phyloP scores from a whole-genome alignment of 2,888 invertebrate genomes.

The Chymomyza amoena region DNA sequence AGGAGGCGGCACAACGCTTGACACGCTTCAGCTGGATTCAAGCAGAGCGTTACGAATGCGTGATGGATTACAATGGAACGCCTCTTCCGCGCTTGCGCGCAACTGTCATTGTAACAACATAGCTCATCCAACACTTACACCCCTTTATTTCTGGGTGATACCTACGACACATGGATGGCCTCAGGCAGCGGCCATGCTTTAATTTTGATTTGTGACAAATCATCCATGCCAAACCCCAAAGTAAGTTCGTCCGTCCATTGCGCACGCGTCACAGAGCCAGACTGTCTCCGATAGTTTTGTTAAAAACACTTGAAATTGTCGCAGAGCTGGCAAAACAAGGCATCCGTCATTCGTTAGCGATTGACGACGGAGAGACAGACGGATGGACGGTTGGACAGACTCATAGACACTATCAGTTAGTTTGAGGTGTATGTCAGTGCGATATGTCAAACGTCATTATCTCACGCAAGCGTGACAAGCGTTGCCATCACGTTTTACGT shows the following conservation, averaged over 20 bases:
- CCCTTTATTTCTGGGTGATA: conserved; percentile 41
- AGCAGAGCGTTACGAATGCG: conserved; percentile 58
- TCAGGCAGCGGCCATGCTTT: conserved; percentile 45
- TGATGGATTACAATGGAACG: conserved; percentile 61
- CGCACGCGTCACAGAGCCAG: conserved; percentile 12
- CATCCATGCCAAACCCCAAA: conserved; percentile 32
- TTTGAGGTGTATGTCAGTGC: conserved; percentile 49
- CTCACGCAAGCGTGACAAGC: conserved; percentile 28
- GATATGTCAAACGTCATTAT: conserved; percentile 65
- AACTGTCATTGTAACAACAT: background rate
- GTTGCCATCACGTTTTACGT: conserved; percentile 1
- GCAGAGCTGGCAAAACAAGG: conserved; percentile 63
- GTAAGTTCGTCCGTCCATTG: background rate
- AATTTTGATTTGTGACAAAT: conserved; percentile 70
- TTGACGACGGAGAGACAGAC: conserved; percentile 31
- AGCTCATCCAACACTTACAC: conserved; percentile 43
- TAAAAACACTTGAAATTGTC: conserved; percentile 65
- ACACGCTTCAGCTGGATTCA: conserved; percentile 58
- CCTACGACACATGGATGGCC: background rate
- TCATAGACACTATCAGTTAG: background rate
- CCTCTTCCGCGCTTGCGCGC: conserved; percentile 11
- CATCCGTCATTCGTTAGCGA: conserved; percentile 62
- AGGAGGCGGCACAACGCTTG: conserved; percentile 57
- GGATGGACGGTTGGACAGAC: conserved; percentile 6
- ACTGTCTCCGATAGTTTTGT: background rate